Evolutionary conservation across 2,888 invertebrate species (phyloP).

Genomic region (Rhopalosiphum nymphaeae): DNA sequence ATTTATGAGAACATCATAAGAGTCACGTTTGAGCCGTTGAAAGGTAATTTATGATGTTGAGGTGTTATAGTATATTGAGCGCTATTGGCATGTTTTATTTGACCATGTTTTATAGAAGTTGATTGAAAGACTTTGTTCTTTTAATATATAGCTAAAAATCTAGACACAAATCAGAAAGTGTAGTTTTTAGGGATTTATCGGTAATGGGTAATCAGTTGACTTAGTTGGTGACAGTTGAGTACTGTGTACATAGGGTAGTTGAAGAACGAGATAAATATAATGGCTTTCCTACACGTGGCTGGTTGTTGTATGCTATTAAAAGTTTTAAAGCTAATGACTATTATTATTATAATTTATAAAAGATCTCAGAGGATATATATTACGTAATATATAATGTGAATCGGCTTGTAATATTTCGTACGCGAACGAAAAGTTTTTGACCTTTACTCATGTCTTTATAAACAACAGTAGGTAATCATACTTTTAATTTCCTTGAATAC

Average conservation of each 20-base stretch:
- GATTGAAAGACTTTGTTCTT: neutral
- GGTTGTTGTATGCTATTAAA: neutral
- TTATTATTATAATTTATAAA: conserved; percentile 15
- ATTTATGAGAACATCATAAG: neutral
- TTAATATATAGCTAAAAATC: neutral
- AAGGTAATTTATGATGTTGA: neutral
- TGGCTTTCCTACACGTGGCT: neutral
- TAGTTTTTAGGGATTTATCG: neutral
- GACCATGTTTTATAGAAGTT: neutral
- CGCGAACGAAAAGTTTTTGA: neutral
- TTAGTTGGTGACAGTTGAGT: neutral
- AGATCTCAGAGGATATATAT: neutral
- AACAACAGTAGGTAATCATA: neutral
- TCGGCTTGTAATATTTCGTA: neutral
- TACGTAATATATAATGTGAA: neutral
- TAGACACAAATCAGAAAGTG: neutral
- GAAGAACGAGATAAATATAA: neutral
- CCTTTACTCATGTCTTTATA: neutral
- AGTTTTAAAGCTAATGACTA: conserved; percentile 16
- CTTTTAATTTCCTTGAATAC: conserved; percentile 22
- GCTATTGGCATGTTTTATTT: neutral
- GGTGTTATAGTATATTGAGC: neutral
- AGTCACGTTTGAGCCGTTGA: neutral
- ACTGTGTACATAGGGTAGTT: neutral
- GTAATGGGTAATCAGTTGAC: neutral